Evolutionary conservation across 2,888 invertebrate genomes (phyloP).

Genomic region (Buathra laborator): DNA sequence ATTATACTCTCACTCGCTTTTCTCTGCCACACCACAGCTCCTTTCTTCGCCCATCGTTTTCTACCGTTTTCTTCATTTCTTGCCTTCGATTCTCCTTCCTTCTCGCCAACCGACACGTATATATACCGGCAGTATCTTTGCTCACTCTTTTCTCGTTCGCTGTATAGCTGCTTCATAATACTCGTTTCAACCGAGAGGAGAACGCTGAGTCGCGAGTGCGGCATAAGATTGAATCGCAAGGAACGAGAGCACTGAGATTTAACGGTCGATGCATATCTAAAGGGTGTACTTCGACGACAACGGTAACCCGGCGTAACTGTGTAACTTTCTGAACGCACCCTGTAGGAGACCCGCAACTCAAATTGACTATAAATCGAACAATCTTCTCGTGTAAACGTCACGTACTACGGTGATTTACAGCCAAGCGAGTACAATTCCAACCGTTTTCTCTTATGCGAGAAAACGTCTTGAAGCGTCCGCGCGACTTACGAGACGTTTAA

Average conservation of each 20-base stretch:
- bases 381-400: slow-evolving; percentile 56
- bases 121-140: slow-evolving; percentile 1
- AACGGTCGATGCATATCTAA: slow-evolving; percentile 63
- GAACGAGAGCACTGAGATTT: slow-evolving; percentile 52
- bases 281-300: slow-evolving; percentile 44
- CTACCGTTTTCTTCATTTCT: slow-evolving; percentile 14
- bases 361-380: slow-evolving; percentile 65
- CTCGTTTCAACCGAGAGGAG: slow-evolving; percentile 41
- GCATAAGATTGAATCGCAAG: slow-evolving; percentile 56
- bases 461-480: neutral
- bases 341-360: slow-evolving; percentile 4
- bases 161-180: slow-evolving; percentile 33
- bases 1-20: slow-evolving; percentile 37
- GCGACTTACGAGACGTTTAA: slow-evolving; percentile 19
- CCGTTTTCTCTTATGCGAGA: neutral
- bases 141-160: slow-evolving; percentile 8
- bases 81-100: slow-evolving; percentile 9
- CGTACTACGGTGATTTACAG: slow-evolving; percentile 51
- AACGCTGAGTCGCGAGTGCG: slow-evolving; percentile 34
- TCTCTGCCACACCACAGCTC: slow-evolving; percentile 13
- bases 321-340: slow-evolving; percentile 47
- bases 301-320: slow-evolving; percentile 46
- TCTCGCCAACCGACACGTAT: neutral
- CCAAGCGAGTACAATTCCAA: slow-evolving; percentile 29
- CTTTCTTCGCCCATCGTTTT: neutral